Percentiles rank a stretch among this genome's conserved stretches.
Evolutionary conservation across 2,888 invertebrate species (phyloP).

Genomic region (Resseliella maxima): DNA sequence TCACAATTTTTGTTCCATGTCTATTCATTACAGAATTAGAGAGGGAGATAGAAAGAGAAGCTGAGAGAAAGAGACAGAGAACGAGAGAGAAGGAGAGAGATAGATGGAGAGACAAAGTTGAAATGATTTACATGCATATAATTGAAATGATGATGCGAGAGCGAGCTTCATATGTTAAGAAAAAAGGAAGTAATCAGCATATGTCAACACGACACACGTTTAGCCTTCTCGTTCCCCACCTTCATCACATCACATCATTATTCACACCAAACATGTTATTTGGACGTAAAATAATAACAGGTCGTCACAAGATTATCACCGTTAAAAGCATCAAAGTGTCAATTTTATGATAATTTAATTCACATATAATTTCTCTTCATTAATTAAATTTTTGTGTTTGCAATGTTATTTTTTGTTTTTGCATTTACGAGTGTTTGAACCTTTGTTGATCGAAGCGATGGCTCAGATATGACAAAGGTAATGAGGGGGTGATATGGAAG

Average conservation of each 20-base stretch:
- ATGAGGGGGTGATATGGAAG: no score
- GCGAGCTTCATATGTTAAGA: no score
- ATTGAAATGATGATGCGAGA: no score
- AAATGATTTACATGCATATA: no score
- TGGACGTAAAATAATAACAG: constrained; percentile 6
- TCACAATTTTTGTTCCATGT: not conserved
- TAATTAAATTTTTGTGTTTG: constrained; percentile 46
- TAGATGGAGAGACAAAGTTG: no score
- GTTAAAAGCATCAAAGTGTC: constrained; percentile 46
- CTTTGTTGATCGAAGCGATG: not conserved
- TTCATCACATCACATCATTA: not conserved
- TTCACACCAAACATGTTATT: not conserved
- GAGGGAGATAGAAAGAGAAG: no score
- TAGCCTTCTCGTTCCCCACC: not conserved
- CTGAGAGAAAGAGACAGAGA: no score
- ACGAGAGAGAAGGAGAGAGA: no score
- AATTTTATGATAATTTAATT: constrained; percentile 51
- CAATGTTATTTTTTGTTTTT: not conserved
- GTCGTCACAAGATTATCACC: constrained; percentile 23
- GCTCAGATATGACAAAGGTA: no score
- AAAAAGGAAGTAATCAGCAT: not conserved
- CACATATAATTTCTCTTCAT: constrained; percentile 40
- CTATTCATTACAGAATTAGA: not conserved
- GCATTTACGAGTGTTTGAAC: not conserved
- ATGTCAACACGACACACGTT: not conserved